phyloP scores from a whole-genome alignment of 2,113 vertebrate species.

The Meriones unguiculatus region DNA sequence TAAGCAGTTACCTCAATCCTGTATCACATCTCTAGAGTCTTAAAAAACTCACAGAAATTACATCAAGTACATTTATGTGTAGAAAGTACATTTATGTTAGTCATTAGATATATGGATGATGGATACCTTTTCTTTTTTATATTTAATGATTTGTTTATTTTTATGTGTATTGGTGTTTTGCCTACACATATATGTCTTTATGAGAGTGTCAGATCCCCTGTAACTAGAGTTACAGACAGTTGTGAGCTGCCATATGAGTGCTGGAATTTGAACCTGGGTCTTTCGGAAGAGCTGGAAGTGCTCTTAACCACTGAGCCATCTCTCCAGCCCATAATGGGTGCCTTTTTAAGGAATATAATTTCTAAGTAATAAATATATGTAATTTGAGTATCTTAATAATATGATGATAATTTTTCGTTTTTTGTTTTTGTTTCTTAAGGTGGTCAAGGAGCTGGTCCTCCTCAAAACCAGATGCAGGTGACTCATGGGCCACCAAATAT shows the following conservation, averaged over 20 bases:
- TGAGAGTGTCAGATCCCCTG: too few relatives aligned
- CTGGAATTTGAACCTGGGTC: too few relatives aligned
- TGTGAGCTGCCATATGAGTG: too few relatives aligned
- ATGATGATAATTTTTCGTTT: slow-evolving; percentile 59
- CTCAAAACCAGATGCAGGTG: slow-evolving; percentile 94
- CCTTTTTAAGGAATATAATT: slow-evolving; percentile 34
- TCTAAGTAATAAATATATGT: background rate
- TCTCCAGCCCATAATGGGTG: background rate
- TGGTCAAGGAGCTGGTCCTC: slow-evolving; percentile 92
- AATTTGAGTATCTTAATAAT: background rate
- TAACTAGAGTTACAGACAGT: too few relatives aligned
- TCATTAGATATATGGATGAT: slow-evolving; percentile 45
- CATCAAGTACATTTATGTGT: background rate
- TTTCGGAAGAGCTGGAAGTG: too few relatives aligned
- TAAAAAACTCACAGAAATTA: slow-evolving; percentile 51
- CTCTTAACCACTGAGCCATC: too few relatives aligned
- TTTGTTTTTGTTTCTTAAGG: slow-evolving; percentile 78
- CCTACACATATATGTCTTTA: too few relatives aligned
- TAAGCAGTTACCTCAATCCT: slow-evolving; percentile 9
- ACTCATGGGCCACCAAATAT: slow-evolving; percentile 91
- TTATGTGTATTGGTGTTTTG: too few relatives aligned
- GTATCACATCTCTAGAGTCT: slow-evolving; percentile 2
- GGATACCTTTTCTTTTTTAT: background rate
- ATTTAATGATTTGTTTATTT: too few relatives aligned
- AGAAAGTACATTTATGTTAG: slow-evolving; percentile 26